Evolutionary conservation across 2,797 vertebrate genomes (phyloP), one percentile per base, ranked within the genome.

Genomic region (Hydrocynus forskahlii): DNA sequence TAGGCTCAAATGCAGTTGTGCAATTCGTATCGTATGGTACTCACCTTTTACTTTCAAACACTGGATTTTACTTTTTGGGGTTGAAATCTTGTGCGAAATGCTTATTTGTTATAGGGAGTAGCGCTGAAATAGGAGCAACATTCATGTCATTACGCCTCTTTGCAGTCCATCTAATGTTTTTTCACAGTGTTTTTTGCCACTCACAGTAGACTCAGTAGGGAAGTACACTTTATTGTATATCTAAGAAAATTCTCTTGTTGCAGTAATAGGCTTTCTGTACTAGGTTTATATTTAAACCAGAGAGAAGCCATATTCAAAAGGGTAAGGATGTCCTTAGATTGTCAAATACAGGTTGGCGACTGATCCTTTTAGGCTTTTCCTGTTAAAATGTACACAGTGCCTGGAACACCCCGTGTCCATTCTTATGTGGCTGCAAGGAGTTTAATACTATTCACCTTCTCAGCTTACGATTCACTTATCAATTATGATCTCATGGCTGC

Each of bases 111-210:
- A 59, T 75, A 76, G 45, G 57, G 66, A 59, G 66, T 64, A 64
- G 78, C 52, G 73, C 75, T 68, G 60, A 70, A 83, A 78, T 75
- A 81, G 55, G 76, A 81, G 75, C 48, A 75, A 16, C 64, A 64
- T 25, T 71, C 17, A 21, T 25, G 64, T 73, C 68, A 60, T 66
- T 78, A 69, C 59, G 74, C 43, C 60, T 77, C 72, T 76, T 38
- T 66, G 48, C 63, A 52, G 48, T 52, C 48, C 13, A 4, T 45
- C 43, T 45, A 12, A 84, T 86, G 81, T 84, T 84, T 29, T 84
- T 84, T 84, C 78, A 84, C 85, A 83, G 81, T 74, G 75, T 85
- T 85, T 81, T 66, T 81, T 66, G 67, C 67, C 43, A 74, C 23
- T 75, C 64, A 17, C 68, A 77, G 35, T 19, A 45, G n/a, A 55